Evolutionary conservation across 2,113 vertebrate genomes (phyloP).

Genomic region (Pluvianellus socialis): DNA sequence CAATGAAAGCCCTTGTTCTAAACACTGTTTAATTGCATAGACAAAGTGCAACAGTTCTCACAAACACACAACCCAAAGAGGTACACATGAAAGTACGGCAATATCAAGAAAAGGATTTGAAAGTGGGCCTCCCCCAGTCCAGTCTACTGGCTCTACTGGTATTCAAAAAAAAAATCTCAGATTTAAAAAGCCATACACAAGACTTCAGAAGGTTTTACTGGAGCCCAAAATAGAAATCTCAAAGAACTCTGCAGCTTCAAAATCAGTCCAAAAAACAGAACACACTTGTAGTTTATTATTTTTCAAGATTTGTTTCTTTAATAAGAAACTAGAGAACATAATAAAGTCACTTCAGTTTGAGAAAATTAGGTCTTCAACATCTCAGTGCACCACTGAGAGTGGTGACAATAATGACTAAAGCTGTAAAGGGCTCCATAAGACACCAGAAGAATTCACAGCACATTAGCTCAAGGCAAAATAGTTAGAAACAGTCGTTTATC

Average conservation of each 20-base stretch:
- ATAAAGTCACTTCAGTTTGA: background rate
- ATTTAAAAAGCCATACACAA: background rate
- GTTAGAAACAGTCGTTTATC: background rate
- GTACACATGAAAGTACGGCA: background rate
- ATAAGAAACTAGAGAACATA: background rate
- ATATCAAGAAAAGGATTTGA: background rate
- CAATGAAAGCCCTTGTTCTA: background rate
- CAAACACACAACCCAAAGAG: background rate
- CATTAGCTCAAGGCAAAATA: background rate
- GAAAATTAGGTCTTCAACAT: background rate
- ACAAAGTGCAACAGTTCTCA: background rate
- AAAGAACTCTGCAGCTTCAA: background rate
- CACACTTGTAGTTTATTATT: background rate
- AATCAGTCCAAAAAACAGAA: background rate
- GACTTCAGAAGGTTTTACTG: background rate
- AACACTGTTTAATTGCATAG: background rate
- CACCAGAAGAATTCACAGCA: background rate
- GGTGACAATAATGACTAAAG: background rate
- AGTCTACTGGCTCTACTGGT: background rate
- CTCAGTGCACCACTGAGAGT: background rate
- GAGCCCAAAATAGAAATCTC: background rate
- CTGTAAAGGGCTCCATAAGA: background rate
- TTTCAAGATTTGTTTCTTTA: background rate
- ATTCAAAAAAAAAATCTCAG: background rate
- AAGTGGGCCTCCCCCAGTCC: fast-evolving